These are phyloP conservation scores for Jacana jacana DNA, from an alignment of 2,113 vertebrate species.

Conservation along the genomic window DNA sequence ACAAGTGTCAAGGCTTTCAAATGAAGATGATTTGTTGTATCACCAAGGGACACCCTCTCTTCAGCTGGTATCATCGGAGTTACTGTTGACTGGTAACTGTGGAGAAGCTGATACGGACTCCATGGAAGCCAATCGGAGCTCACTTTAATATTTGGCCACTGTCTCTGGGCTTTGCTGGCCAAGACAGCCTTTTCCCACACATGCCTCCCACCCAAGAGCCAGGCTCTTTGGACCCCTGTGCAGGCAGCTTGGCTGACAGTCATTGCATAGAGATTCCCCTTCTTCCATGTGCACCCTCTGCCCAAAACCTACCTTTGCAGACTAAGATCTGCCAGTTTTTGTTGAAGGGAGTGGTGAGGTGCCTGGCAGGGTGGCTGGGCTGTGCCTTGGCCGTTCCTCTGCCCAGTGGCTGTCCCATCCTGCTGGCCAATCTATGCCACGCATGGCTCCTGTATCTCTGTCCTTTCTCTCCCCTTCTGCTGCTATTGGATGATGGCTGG, in stretches of 20 bases:
- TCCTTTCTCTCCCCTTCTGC: not conserved
- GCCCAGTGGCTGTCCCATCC: not conserved
- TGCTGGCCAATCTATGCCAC: accelerated
- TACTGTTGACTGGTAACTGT: not conserved
- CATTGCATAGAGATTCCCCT: not conserved
- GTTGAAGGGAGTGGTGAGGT: not conserved
- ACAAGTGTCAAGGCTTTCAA: constrained; percentile 5
- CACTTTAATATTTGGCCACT: not conserved
- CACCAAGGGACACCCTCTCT: not conserved
- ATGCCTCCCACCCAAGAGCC: accelerated
- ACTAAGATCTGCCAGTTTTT: not conserved
- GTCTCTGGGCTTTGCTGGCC: not conserved
- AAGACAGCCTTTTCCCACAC: accelerated
- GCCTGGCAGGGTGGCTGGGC: not conserved
- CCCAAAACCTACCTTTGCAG: not conserved
- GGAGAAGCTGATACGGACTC: not conserved
- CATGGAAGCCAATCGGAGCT: constrained; percentile 4
- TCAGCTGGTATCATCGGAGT: not conserved
- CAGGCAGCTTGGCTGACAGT: not conserved
- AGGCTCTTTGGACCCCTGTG: not conserved
- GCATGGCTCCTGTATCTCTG: accelerated
- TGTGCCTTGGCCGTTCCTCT: accelerated
- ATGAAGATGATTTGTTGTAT: constrained; percentile 4
- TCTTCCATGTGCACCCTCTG: not conserved
- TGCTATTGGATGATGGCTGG: not conserved